These are phyloP conservation scores for Prionace glauca DNA, from an alignment of 2,797 vertebrate genomes.

Conservation along the genomic window DNA sequence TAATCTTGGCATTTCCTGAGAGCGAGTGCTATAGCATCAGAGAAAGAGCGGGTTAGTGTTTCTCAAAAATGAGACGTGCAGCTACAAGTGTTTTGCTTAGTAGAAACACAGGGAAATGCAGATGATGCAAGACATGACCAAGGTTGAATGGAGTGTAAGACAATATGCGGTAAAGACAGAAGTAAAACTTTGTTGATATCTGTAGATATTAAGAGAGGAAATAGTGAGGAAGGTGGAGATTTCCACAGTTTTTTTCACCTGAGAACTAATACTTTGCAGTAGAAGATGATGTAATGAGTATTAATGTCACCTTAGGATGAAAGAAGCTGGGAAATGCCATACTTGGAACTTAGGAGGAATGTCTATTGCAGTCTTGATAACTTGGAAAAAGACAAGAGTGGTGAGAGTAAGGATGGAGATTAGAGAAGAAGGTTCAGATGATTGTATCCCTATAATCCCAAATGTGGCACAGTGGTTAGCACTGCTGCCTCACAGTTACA, in stretches of 20 bases:
- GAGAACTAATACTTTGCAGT: not conserved
- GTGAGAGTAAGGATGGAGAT: not conserved
- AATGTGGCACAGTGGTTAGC: no score
- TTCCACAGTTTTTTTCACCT: not conserved
- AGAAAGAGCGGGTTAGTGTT: slow-evolving; percentile 14
- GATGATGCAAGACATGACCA: not conserved
- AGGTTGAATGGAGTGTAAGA: slow-evolving; percentile 7
- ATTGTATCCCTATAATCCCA: not conserved
- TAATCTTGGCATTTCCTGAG: slow-evolving; percentile 77
- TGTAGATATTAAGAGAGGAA: not conserved
- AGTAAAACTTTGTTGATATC: not conserved
- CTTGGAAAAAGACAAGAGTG: no score
- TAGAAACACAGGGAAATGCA: not conserved
- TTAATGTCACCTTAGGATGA: not conserved
- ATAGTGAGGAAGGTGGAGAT: not conserved
- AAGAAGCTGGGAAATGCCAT: not conserved
- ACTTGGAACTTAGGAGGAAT: not conserved
- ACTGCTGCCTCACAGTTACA: no score
- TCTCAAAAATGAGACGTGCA: not conserved
- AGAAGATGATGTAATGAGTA: not conserved
- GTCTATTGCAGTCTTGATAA: not conserved
- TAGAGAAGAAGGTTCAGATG: not conserved
- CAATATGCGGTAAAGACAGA: not conserved
- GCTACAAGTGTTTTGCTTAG: not conserved
- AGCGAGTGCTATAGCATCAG: slow-evolving; percentile 68